phyloP scores from a whole-genome alignment of 1,140 invertebrate species.

The Lineus longissimus region DNA sequence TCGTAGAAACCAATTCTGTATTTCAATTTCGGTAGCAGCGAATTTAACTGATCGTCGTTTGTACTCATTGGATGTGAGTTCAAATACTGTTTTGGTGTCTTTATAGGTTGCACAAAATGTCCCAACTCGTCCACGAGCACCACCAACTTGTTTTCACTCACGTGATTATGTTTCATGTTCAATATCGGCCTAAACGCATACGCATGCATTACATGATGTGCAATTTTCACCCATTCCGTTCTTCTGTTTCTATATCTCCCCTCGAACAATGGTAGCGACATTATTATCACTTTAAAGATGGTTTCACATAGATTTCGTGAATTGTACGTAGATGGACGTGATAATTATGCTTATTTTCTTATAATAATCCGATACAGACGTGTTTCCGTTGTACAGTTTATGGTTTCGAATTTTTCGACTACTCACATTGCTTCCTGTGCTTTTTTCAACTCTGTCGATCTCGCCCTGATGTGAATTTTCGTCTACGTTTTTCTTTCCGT shows the following conservation, averaged over 20 bases:
- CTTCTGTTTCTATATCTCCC: neutral
- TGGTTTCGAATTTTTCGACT: neutral
- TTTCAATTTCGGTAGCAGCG: neutral
- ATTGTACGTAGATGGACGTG: neutral
- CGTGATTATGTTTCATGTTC: neutral
- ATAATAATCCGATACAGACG: neutral
- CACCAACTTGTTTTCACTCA: neutral
- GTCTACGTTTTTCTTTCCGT: too few relatives aligned
- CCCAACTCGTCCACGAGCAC: neutral
- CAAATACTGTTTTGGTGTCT: neutral
- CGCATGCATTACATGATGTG: neutral
- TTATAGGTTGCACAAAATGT: neutral
- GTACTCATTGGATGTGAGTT: too few relatives aligned
- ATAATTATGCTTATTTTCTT: neutral
- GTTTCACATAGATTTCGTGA: neutral
- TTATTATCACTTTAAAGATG: too few relatives aligned
- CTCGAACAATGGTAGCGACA: neutral
- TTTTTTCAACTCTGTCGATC: neutral
- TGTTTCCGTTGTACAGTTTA: neutral
- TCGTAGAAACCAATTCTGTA: neutral
- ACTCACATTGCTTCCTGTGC: neutral
- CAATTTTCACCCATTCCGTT: neutral
- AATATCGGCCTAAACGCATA: neutral
- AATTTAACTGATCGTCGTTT: neutral
- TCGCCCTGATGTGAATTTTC: neutral